phyloP scores from a whole-genome alignment of 2,113 vertebrate species.

The Procavia capensis region DNA sequence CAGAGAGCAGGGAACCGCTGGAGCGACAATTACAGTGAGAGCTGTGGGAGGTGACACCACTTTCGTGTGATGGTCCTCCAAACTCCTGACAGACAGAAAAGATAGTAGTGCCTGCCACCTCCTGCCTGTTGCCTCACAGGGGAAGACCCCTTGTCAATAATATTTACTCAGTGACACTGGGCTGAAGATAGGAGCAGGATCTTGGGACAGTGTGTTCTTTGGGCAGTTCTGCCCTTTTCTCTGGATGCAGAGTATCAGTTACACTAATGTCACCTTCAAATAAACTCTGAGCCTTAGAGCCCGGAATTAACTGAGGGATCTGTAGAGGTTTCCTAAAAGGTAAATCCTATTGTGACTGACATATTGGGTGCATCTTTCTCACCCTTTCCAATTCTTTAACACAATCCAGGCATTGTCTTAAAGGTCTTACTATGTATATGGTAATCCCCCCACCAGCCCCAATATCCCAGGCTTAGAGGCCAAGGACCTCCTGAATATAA shows the following conservation, averaged over 20 bases:
- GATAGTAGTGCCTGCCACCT: not conserved
- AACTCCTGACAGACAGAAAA: not conserved
- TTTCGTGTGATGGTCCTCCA: not conserved
- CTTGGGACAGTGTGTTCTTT: not conserved
- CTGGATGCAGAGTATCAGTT: not conserved
- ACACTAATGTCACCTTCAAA: not conserved
- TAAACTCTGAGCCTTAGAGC: constrained; percentile 6
- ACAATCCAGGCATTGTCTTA: not conserved
- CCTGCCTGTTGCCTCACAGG: not conserved
- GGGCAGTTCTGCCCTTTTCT: not conserved
- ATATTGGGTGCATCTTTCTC: not conserved
- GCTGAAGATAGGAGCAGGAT: not conserved
- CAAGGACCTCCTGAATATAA: not conserved
- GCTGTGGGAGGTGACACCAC: not conserved
- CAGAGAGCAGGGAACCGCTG: constrained; percentile 62
- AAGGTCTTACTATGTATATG: not conserved
- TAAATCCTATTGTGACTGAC: not conserved
- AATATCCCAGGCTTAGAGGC: not conserved
- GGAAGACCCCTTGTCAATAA: not conserved
- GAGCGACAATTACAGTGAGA: not conserved
- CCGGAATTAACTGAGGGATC: not conserved
- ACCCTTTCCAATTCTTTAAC: not conserved
- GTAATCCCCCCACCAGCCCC: not conserved
- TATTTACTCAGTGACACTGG: not conserved
- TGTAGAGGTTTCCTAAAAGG: not conserved